Base-by-base conservation (phyloP, 2,888 invertebrate species). In the Melieria crassipennis region DNA sequence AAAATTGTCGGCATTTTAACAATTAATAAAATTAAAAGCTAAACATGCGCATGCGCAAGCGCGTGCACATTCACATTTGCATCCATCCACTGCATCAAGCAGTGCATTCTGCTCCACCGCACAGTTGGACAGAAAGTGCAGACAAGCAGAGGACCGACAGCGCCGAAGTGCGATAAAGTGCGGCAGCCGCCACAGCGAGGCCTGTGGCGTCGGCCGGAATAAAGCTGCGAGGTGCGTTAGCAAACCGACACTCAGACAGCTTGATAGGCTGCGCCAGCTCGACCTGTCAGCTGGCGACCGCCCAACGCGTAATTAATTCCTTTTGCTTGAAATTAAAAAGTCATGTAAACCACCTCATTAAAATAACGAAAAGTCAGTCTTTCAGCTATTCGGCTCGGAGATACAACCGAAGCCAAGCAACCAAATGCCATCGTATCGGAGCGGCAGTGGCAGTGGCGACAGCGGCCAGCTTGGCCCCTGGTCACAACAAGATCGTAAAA, bases 341-440 rank as follows among this genome's bases (percentile, higher is more conserved):
- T 85, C 85, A 83, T 86, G 86, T 86, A 84, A 86, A 85, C 85
- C 83, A 85, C 84, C 85, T 86, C 86, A 86, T 86, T 86, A 86
- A 86, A 86, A 86, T 86, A 83, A 69, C 69, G 56, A 69, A 69
- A 69, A 69, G 48, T 62, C 61, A 60, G 30, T 30, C 30, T 30
- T 30, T 30, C 30, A 30, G 30, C 30, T 30, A 30, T 30, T 30
- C 30, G 30, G 30, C 11, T n/a, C 52, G 5, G 13, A 52, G 13
- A 52, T 52, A n/a, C 13, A 7, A 52, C n/a, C 52, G 13, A 52
- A 52, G 13, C 52, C 13, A 11, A 52, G 13, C 11, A 11, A 52
- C 52, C 7, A 52, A 52, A 52, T 13, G 13, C 52, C 11, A n/a
- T 52, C 11, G 13, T 4, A n/a, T n/a, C n/a, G n/a, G n/a, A n/a